phyloP scores from a whole-genome alignment of 2,888 invertebrate species.

The Epiperipatus broadwayi region DNA sequence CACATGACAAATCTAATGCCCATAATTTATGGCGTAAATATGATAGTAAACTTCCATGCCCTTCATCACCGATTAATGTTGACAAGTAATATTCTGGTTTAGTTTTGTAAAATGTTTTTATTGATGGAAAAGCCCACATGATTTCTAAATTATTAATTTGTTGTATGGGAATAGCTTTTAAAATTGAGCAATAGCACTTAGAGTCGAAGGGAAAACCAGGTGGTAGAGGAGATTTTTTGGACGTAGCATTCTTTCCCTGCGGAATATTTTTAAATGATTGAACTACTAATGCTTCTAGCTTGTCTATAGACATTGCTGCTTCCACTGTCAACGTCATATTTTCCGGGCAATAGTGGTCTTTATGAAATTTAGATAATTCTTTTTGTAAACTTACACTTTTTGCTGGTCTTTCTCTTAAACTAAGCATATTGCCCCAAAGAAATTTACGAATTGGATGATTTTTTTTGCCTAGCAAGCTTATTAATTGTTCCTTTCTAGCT shows the following conservation, averaged over 20 bases:
- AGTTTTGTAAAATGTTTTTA: slow-evolving; percentile 14
- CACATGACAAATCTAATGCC: slow-evolving; percentile 23
- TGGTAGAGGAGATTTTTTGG: too few species aligned
- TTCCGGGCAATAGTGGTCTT: slow-evolving; percentile 61
- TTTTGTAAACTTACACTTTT: slow-evolving; percentile 37
- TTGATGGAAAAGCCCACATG: too few species aligned
- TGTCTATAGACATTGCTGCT: too few species aligned
- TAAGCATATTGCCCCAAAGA: slow-evolving; percentile 40
- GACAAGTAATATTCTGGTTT: slow-evolving; percentile 13
- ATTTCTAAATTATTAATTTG: too few species aligned
- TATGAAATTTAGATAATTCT: slow-evolving; percentile 50
- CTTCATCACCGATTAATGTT: too few species aligned
- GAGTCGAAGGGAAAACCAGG: too few species aligned
- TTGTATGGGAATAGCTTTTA: too few species aligned
- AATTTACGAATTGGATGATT: slow-evolving; percentile 50
- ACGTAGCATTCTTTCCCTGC: too few species aligned
- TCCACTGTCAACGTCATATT: slow-evolving; percentile 70
- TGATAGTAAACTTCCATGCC: too few species aligned
- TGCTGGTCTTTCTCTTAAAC: slow-evolving; percentile 22
- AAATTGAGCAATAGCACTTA: too few species aligned
- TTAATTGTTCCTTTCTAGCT: slow-evolving; percentile 54
- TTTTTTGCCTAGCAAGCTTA: slow-evolving; percentile 44
- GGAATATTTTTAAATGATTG: too few species aligned
- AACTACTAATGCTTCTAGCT: too few species aligned
- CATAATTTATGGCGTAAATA: slow-evolving; percentile 20